Evolutionary conservation across 2,888 invertebrate genomes (phyloP), one percentile per base, ranked within the genome.

Genomic region (Antitype chi): DNA sequence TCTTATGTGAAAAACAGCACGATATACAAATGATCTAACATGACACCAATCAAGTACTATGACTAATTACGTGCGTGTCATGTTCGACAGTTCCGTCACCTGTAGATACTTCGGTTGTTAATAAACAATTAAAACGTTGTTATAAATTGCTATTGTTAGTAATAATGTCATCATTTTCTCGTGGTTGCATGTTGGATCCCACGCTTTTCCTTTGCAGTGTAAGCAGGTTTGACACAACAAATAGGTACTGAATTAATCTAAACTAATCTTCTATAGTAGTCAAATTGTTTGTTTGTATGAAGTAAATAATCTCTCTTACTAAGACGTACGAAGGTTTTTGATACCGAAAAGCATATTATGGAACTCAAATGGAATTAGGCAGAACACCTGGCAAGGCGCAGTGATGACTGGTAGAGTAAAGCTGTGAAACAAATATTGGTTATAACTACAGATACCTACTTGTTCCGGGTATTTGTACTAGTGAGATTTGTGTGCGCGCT

Each of bases 171-270:
- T 73, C 6, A 70, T 80, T 67, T 76, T 79, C 75, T 71, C 60
- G 74, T 49, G 59, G 17, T 47, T 63, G 67, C 52, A 55, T 84
- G 72, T 60, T 49, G 20, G 66, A 3, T 83, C 82, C 28, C 82
- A 83, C 82, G 85, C 81, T 84, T 82, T 82, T 82, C 76, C 74
- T 69, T 68, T 55, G 20, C 17, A 23, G 25, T 59, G 38, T 59
- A 4, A 32, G 55, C 32, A n/a, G n/a, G 70, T 55, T 78, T 70
- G 63, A 43, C 32, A 60, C 13, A 17, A 20, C 15, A 13, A 52
- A 9, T 32, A 32, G n/a, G 8, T 47, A 57, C 13, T 47, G 23
- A 64, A 63, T 38, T 52, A 59, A 38, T 60, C 11, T 43, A 60
- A 43, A 28, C n/a, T 20, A 15, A 15, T 59, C 20, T 43, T 13